These are phyloP conservation scores for Listronotus oregonensis DNA, from an alignment of 1,140 invertebrate genomes.

Conservation along the genomic window DNA sequence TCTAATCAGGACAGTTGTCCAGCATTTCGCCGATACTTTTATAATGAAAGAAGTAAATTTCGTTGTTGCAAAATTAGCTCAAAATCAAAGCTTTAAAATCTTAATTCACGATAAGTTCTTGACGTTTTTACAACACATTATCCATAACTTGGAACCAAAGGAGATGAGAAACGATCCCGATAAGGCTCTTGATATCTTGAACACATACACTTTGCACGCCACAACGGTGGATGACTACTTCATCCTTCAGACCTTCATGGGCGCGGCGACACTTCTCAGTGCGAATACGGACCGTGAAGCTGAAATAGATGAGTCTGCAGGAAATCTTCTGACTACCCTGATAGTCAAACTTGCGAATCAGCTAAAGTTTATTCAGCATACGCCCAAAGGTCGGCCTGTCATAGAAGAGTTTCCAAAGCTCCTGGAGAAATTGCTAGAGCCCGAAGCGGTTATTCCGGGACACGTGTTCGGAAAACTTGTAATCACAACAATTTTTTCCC, in stretches of 20 bases:
- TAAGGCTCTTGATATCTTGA: conserved; percentile 24
- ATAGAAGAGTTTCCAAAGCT: conserved; percentile 6
- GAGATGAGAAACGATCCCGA: conserved; percentile 2
- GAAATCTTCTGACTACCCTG: conserved; percentile 20
- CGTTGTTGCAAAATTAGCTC: conserved; percentile 16
- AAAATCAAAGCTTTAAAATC: conserved; percentile 14
- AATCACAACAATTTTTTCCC: conserved; percentile 7
- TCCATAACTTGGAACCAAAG: conserved; percentile 5
- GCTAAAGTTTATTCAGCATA: conserved; percentile 1
- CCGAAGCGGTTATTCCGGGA: neutral
- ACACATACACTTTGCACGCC: conserved; percentile 15
- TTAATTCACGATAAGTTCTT: conserved; percentile 18
- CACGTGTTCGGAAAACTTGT: conserved; percentile 20
- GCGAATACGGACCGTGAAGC: conserved; percentile 12
- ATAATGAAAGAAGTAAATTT: conserved; percentile 27
- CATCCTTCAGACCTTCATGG: conserved; percentile 16
- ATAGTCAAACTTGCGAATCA: conserved; percentile 5
- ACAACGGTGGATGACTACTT: conserved; percentile 9
- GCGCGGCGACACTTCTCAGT: conserved; percentile 3
- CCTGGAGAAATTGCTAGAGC: conserved; percentile 8
- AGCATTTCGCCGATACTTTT: neutral
- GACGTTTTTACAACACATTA: conserved; percentile 2
- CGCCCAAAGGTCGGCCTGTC: conserved; percentile 5
- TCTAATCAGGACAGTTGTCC: conserved; percentile 3
- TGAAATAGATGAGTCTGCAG: conserved; percentile 25